Conservation (phyloP, 2,797 vertebrate species). For the Cynopterus sphinx region DNA sequence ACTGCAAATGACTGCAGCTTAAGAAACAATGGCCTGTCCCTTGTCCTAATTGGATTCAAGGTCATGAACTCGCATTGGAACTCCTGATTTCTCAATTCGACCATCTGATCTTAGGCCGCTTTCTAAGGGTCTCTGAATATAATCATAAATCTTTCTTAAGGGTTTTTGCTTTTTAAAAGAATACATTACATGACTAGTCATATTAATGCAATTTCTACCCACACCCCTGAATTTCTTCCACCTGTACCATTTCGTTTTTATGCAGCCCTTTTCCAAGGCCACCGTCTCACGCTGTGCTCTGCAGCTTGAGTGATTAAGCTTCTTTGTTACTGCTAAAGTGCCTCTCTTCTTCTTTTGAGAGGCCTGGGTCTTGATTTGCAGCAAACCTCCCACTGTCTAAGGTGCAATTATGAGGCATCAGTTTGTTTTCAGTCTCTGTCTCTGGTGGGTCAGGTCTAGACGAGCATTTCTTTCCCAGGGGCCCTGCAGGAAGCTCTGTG, state of each 20-base stretch:
- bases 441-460: background rate
- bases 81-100: background rate
- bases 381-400: background rate
- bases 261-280: background rate
- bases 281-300: background rate
- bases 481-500: background rate
- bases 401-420: background rate
- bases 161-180: conserved; percentile 2
- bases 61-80: background rate
- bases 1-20: background rate
- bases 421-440: background rate
- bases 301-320: background rate
- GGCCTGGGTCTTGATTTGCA: background rate
- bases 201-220: background rate
- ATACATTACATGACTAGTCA: background rate
- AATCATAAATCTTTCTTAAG: background rate
- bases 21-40: background rate
- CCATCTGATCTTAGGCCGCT: background rate
- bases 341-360: background rate
- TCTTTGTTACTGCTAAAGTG: background rate
- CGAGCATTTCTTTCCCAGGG: background rate
- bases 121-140: background rate
- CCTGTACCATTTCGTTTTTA: background rate
- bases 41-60: background rate
- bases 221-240: background rate